phyloP scores from a whole-genome alignment of 1,140 invertebrate genomes.

The Drosophila novamexicana region DNA sequence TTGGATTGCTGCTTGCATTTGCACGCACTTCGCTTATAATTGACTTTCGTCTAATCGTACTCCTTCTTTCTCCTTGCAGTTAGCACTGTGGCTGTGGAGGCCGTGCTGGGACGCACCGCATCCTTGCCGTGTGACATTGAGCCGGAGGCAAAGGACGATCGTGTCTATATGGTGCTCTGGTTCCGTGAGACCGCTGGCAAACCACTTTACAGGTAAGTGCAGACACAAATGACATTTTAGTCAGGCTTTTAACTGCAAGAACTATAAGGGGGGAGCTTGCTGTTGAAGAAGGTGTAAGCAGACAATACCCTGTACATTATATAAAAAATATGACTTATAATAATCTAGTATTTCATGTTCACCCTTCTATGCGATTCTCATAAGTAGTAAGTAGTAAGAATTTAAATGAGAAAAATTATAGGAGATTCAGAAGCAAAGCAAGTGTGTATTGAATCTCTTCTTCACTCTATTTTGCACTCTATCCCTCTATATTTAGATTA shows the following conservation, averaged over 20 bases:
- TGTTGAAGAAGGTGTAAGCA: background rate
- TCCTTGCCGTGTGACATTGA: slow-evolving; percentile 93
- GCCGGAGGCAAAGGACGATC: slow-evolving; percentile 89
- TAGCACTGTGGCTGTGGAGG: slow-evolving; percentile 89
- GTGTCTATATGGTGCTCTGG: slow-evolving; percentile 96
- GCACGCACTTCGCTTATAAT: slow-evolving; percentile 23
- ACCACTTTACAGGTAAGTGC: slow-evolving; percentile 93
- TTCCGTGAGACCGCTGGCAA: slow-evolving; percentile 92
- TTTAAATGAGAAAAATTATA: no score
- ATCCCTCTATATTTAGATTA: no score
- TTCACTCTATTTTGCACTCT: no score
- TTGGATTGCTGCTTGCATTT: slow-evolving; percentile 32
- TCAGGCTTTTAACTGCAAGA: slow-evolving; percentile 8
- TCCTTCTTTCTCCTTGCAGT: slow-evolving; percentile 86
- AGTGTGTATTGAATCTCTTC: no score
- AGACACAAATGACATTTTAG: slow-evolving; percentile 9
- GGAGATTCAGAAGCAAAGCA: no score
- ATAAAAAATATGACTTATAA: no score
- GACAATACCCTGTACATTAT: background rate
- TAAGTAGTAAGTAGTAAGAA: no score
- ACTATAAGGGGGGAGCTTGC: background rate
- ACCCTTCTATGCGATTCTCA: no score
- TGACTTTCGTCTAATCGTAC: slow-evolving; percentile 36
- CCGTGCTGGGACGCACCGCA: slow-evolving; percentile 91
- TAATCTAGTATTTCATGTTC: no score